Evolutionary conservation across 2,113 vertebrate species (phyloP), one percentile per base, ranked within the genome.

Genomic region (Elanus axillaris): DNA sequence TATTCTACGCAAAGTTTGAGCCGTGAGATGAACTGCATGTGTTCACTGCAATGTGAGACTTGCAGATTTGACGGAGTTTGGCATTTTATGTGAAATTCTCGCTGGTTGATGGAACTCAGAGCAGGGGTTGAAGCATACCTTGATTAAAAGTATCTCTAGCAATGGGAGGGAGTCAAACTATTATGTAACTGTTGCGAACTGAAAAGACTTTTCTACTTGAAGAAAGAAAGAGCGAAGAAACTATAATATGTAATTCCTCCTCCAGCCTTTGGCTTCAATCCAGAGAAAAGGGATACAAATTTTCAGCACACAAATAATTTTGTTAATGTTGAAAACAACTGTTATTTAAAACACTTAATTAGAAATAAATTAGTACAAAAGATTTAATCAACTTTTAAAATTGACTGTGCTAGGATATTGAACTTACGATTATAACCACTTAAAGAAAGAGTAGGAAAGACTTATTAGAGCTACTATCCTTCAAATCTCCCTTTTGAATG

Each of bases 321-420:
- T 59, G 53, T 48, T 78, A 50, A 69, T 36, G 47, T 25, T 92
- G 82, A 83, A 94, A 92, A 43, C 59, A 67, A 34, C 11, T 63
- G 60, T 47, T 77, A 64, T 22, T 94, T 91, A 68, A 93, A 95
- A 78, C 17, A 84, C 9, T 29, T 67, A 67, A 86, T 92, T 69
- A 78, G 53, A 93, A 81, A 48, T 53, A 84, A 94, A 92, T 87
- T 29, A 81, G 48, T 27, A 53, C 9, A 19, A 77, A 84, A 82
- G 53, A 90, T 88, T 76, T 47, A 94, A 86, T 87, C 23, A 93
- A 63, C 34, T 89, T 92, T 72, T 59, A 59, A 81, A 92, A 94
- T 9, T 52, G 23, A 74, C 21, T 81, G 45, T 52, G 45, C 72
- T 64, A 71, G 40, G 56, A 86, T 78, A 84, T 18, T 77, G 75